Conservation (phyloP, 2,888 invertebrate species). For the Hydriomena furcata region DNA sequence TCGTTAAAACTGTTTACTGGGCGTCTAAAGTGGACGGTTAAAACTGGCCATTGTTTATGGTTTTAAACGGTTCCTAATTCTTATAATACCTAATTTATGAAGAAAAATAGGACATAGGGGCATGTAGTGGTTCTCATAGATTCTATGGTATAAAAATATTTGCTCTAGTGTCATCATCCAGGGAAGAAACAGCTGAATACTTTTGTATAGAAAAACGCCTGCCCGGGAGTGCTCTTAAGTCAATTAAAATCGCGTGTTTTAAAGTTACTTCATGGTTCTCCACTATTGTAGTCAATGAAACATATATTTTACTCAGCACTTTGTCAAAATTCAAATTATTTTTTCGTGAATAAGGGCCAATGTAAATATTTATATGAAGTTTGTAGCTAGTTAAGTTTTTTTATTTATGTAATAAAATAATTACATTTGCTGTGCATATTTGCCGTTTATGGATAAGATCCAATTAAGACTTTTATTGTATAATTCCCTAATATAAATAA, state of each 20-base stretch:
- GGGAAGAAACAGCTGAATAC: no score
- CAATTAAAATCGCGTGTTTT: no score
- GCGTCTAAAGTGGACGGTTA: no score
- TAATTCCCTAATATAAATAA: conserved; percentile 76
- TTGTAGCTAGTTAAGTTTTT: conserved; percentile 49
- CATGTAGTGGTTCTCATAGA: no score
- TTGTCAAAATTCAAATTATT: conserved; percentile 28
- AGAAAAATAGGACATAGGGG: no score
- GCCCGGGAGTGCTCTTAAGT: not conserved
- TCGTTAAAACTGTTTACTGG: no score
- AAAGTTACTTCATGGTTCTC: not conserved
- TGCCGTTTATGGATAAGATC: conserved; percentile 81
- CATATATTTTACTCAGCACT: conserved; percentile 15
- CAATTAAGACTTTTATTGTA: conserved; percentile 79
- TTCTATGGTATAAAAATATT: no score
- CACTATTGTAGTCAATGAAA: not conserved
- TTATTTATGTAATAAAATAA: conserved; percentile 41
- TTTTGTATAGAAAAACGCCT: no score
- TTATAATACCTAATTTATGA: no score
- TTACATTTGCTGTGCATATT: conserved; percentile 74
- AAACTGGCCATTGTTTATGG: no score
- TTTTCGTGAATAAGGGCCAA: conserved; percentile 58
- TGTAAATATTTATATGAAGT: conserved; percentile 70
- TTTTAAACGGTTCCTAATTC: no score
- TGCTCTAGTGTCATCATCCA: no score